phyloP scores from a whole-genome alignment of 92 coral and sea anemone genomes.

The Micromussa lordhowensis region DNA sequence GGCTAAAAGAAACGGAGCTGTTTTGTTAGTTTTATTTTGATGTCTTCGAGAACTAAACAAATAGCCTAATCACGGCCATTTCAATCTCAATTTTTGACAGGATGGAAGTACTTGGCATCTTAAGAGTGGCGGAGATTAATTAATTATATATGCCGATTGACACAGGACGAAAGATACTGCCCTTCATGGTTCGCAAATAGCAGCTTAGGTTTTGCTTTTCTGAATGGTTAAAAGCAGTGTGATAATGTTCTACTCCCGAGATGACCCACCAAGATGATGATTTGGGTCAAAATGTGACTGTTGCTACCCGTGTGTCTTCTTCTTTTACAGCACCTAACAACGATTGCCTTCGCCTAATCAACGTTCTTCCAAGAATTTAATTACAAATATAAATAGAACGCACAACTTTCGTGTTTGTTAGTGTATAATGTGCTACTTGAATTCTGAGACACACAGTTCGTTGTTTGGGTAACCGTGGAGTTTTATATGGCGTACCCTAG shows the following conservation, averaged over 20 bases:
- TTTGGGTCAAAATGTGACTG: not conserved
- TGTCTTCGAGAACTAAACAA: constrained; percentile 56
- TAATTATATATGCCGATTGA: constrained; percentile 63
- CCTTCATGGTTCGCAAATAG: constrained; percentile 15
- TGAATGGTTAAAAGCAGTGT: not conserved
- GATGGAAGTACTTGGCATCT: constrained; percentile 47
- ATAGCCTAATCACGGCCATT: constrained; percentile 45
- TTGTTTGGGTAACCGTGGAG: constrained; percentile 29
- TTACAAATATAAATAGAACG: constrained; percentile 60
- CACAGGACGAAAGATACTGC: constrained; percentile 20
- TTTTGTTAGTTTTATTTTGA: constrained; percentile 61
- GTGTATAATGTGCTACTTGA: constrained; percentile 4
- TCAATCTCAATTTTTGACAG: constrained; percentile 55
- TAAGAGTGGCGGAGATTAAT: constrained; percentile 54
- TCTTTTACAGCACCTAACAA: constrained; percentile 7
- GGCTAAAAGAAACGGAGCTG: constrained; percentile 56
- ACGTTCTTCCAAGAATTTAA: constrained; percentile 61
- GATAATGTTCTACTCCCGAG: not conserved
- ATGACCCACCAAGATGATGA: not conserved
- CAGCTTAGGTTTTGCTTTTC: constrained; percentile 1
- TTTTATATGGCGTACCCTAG: not conserved
- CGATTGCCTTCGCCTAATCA: constrained; percentile 33
- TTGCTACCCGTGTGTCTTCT: not conserved
- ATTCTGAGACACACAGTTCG: constrained; percentile 20
- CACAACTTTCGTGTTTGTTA: constrained; percentile 4